Percentiles rank a stretch among this genome's conserved stretches.
Evolutionary conservation across 1,140 invertebrate genomes (phyloP).

Genomic region (Caenorhabditis brenneri): DNA sequence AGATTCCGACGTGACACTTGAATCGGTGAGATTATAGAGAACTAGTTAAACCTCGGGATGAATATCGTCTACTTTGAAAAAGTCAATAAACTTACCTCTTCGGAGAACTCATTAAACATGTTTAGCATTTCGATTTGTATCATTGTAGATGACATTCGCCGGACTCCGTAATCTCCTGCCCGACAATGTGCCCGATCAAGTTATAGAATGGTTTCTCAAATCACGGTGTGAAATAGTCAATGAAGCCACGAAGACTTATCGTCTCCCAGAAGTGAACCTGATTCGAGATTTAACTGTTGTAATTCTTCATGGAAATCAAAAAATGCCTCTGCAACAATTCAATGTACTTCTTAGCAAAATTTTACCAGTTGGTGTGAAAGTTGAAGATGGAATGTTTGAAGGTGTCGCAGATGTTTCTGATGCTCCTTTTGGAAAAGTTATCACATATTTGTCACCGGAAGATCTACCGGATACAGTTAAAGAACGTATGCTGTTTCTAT

Average conservation of each 20-base stretch:
- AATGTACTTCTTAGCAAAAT: not conserved
- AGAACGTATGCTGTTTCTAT: not conserved
- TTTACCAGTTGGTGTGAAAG: not conserved
- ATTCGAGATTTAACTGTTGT: constrained; percentile 2
- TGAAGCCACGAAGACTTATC: not conserved
- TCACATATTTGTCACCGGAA: not conserved
- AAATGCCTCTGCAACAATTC: not conserved
- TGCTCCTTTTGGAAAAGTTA: not conserved
- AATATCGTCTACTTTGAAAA: too few relatives aligned
- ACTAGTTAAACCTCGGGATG: too few relatives aligned
- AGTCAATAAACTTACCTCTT: too few relatives aligned
- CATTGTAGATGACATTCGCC: not conserved
- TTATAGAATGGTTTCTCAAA: not conserved
- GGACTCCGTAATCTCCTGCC: not conserved
- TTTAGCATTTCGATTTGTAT: not conserved
- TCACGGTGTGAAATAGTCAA: not conserved
- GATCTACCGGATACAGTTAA: constrained; percentile 2
- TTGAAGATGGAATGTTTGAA: not conserved
- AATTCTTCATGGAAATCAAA: not conserved
- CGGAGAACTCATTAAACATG: too few relatives aligned
- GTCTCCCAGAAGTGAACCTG: not conserved
- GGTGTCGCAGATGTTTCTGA: constrained; percentile 17
- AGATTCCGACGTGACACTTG: not conserved
- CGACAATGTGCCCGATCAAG: not conserved
- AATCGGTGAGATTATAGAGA: not conserved